Evolutionary conservation across 1,140 invertebrate genomes (phyloP).

Genomic region (Diorhabda sublineata): DNA sequence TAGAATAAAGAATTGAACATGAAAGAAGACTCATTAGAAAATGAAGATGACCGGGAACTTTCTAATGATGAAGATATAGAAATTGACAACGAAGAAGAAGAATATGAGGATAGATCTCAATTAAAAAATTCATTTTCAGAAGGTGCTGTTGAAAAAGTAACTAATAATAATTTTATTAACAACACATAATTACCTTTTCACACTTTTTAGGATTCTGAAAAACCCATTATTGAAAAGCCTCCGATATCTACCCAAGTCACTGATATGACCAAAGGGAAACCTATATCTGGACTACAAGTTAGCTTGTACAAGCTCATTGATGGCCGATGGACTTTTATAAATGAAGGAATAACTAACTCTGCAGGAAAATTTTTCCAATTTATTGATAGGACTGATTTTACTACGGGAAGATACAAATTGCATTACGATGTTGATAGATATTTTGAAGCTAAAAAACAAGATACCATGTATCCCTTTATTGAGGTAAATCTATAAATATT

Average conservation of each 20-base stretch:
- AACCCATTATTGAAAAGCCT: slow-evolving; percentile 17
- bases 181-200: not conserved
- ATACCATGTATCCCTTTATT: slow-evolving; percentile 71
- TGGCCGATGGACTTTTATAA: slow-evolving; percentile 58
- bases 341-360: slow-evolving; percentile 60
- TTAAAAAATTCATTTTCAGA: not conserved
- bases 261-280: slow-evolving; percentile 62
- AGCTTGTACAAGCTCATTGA: slow-evolving; percentile 61
- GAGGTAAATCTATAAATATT: slow-evolving; percentile 53
- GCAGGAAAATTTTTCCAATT: slow-evolving; percentile 66
- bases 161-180: not conserved
- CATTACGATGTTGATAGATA: slow-evolving; percentile 71
- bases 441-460: slow-evolving; percentile 57
- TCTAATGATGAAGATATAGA: slow-evolving; percentile 2
- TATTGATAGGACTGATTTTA: slow-evolving; percentile 57
- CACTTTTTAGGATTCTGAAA: not conserved
- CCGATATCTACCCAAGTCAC: slow-evolving; percentile 61
- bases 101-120: slow-evolving; percentile 3
- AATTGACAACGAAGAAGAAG: not conserved
- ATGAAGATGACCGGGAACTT: not conserved
- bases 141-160: not conserved
- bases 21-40: not conserved
- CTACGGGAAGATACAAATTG: slow-evolving; percentile 67
- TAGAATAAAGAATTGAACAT: slow-evolving; percentile 3
- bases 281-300: slow-evolving; percentile 52